phyloP scores from a whole-genome alignment of 2,113 vertebrate species.

The Fulica atra region DNA sequence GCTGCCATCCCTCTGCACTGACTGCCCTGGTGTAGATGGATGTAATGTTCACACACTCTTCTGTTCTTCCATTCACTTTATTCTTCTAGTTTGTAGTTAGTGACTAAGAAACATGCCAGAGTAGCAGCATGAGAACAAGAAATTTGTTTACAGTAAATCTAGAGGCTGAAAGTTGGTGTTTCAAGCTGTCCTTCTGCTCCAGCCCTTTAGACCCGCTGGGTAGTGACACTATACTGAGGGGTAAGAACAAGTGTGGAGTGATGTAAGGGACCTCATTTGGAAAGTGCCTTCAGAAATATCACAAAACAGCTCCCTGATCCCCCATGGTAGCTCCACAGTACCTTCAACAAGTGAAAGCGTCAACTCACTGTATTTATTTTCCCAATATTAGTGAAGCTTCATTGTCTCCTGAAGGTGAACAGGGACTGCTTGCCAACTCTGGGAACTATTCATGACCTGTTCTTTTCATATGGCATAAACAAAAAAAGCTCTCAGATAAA shows the following conservation, averaged over 20 bases:
- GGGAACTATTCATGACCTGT: not conserved
- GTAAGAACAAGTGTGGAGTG: not conserved
- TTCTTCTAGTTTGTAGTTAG: not conserved
- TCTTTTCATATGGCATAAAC: not conserved
- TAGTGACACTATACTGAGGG: not conserved
- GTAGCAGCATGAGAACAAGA: not conserved
- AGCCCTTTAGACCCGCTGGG: not conserved
- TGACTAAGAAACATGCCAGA: not conserved
- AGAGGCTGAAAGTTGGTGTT: not conserved
- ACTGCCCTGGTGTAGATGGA: not conserved
- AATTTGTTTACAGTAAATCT: not conserved
- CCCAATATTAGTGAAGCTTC: not conserved
- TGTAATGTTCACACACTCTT: not conserved
- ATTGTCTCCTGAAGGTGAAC: not conserved
- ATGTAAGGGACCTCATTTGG: not conserved
- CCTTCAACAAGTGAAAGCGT: not conserved
- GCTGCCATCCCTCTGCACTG: not conserved
- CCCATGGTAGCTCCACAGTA: rapidly evolving
- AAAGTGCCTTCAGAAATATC: not conserved
- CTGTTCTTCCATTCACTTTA: not conserved
- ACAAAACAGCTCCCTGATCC: not conserved
- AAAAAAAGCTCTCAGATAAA: not conserved
- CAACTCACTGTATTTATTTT: not conserved
- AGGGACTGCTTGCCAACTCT: not conserved
- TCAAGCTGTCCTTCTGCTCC: not conserved